Evolutionary conservation across 2,888 invertebrate species (phyloP).

Genomic region (Drosophila histrio): DNA sequence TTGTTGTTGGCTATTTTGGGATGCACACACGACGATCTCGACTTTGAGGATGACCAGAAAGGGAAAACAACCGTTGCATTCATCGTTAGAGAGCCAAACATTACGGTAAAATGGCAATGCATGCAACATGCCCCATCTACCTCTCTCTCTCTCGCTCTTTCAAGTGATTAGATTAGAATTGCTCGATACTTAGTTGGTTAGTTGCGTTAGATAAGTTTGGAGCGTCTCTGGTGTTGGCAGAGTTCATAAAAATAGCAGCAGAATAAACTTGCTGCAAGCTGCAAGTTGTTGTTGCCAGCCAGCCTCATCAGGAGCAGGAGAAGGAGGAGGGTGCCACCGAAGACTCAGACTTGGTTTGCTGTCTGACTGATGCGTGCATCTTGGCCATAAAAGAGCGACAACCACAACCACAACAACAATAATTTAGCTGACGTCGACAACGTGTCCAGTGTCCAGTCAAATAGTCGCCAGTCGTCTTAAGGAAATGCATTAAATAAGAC

Average conservation of each 20-base stretch:
- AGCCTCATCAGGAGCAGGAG: neutral
- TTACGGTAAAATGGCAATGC: conserved; percentile 49
- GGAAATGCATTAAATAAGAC: conserved; percentile 73
- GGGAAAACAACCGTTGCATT: conserved; percentile 82
- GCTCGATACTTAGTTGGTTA: conserved; percentile 68
- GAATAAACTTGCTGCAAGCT: conserved; percentile 14
- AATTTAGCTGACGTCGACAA: conserved; percentile 72
- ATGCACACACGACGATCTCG: conserved; percentile 52
- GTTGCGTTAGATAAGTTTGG: conserved; percentile 71
- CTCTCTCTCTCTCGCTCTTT: conserved; percentile 19
- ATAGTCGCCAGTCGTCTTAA: conserved; percentile 64
- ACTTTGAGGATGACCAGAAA: conserved; percentile 75
- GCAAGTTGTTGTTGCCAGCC: neutral
- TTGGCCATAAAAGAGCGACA: conserved; percentile 75
- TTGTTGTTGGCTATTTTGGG: conserved; percentile 66
- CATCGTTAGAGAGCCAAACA: conserved; percentile 56
- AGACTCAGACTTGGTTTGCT: conserved; percentile 21
- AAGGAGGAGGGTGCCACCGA: conserved; percentile 32
- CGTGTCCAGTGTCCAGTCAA: conserved; percentile 59
- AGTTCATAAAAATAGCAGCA: conserved; percentile 73
- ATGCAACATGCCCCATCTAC: neutral
- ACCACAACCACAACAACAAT: conserved; percentile 52
- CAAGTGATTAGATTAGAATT: conserved; percentile 75
- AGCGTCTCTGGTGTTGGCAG: conserved; percentile 62
- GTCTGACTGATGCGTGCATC: conserved; percentile 75